Conservation (phyloP, 2,888 invertebrate genomes). For the Thumatha senex region DNA sequence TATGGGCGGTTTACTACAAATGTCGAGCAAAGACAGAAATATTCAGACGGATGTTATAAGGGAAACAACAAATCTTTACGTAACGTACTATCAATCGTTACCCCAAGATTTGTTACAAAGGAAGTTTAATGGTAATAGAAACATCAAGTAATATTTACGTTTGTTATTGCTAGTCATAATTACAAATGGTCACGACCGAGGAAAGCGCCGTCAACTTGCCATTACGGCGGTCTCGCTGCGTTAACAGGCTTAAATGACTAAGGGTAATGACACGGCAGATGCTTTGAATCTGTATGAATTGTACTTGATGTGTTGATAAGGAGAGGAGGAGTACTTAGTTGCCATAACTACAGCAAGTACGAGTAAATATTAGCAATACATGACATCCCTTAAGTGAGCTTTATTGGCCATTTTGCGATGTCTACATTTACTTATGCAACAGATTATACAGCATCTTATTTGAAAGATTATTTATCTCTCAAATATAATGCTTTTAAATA, state of each 20-base stretch:
- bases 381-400: neutral
- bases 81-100: conserved; percentile 1
- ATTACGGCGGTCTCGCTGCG: conserved; percentile 66
- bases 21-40: conserved; percentile 35
- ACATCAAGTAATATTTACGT: conserved; percentile 43
- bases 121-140: conserved; percentile 19
- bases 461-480: no score
- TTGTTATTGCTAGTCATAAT: conserved; percentile 56
- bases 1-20: conserved; percentile 30
- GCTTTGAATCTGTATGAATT: conserved; percentile 71
- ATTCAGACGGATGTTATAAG: conserved; percentile 29
- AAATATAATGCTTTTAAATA: no score
- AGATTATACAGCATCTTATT: no score
- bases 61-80: conserved; percentile 10
- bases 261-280: conserved; percentile 80
- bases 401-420: conserved; percentile 6
- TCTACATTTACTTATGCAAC: no score
- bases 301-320: conserved; percentile 50
- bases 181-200: conserved; percentile 63
- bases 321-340: conserved; percentile 45
- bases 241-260: conserved; percentile 77
- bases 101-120: conserved; percentile 4
- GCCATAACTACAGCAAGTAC: conserved; percentile 20
- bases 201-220: conserved; percentile 64
- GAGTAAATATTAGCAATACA: no score